Evolutionary conservation across 1,140 invertebrate species (phyloP).

Genomic region (Contarinia nasturtii): DNA sequence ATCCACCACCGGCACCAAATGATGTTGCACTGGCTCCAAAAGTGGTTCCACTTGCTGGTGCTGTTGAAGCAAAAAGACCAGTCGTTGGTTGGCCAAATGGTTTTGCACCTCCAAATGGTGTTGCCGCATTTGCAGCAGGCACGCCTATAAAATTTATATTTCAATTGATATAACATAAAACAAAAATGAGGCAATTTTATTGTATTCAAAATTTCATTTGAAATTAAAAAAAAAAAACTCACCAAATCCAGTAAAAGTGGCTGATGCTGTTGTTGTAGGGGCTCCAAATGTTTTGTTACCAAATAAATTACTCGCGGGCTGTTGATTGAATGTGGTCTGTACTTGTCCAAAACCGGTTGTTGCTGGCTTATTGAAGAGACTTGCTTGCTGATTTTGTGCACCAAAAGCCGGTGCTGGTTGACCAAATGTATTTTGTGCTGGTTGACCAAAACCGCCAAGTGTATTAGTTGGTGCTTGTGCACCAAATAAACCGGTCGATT

Average conservation of each 20-base stretch:
- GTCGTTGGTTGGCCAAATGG: slow-evolving; percentile 20
- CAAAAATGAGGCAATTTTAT: no score
- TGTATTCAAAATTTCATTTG: no score
- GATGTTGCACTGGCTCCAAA: slow-evolving; percentile 16
- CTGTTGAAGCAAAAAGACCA: slow-evolving; percentile 16
- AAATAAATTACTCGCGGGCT: slow-evolving; percentile 9
- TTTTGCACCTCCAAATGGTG: slow-evolving; percentile 22
- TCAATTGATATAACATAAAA: no score
- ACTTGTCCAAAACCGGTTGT: neutral
- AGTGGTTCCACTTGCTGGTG: slow-evolving; percentile 19
- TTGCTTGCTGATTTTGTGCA: slow-evolving; percentile 10
- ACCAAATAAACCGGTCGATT: slow-evolving; percentile 27
- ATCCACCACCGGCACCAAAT: slow-evolving; percentile 24
- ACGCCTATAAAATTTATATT: slow-evolving; percentile 8
- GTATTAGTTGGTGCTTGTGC: slow-evolving; percentile 19
- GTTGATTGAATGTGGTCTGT: no score
- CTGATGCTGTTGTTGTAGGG: slow-evolving; percentile 8
- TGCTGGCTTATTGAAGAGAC: slow-evolving; percentile 22
- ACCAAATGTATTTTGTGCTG: slow-evolving; percentile 8
- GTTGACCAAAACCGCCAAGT: slow-evolving; percentile 22
- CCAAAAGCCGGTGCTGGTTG: neutral
- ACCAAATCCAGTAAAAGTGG: slow-evolving; percentile 21
- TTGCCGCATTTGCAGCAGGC: slow-evolving; percentile 7
- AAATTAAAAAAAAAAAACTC: slow-evolving; percentile 5
- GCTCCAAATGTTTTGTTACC: slow-evolving; percentile 13